Base-by-base conservation (phyloP, 2,113 vertebrate genomes). In the Nothocercus julius region DNA sequence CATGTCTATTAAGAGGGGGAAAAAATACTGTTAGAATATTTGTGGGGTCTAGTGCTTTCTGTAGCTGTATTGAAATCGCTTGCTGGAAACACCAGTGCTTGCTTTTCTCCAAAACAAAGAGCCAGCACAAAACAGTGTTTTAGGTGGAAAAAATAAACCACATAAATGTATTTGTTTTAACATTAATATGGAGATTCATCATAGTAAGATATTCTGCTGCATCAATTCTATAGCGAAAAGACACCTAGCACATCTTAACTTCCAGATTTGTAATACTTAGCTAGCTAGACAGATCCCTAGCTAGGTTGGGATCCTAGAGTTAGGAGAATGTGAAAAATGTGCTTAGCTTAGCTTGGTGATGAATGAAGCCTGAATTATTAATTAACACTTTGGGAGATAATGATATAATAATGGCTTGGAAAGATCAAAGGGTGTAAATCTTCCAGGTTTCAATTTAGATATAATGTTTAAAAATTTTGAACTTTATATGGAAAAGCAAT, bases 281-380 rank as follows among this genome's bases (percentile, higher is more conserved):
- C 0, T 88, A 78, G 70, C 72, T 53, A 3, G 59, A 49, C 51
- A 85, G 30, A 69, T 40, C 36, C 36, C 0, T 88, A 78, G 70
- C 72, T 53, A 2, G 59, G 49, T 51, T 56, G 34, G 27, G 14
- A 56, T 78, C 83, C 16, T 84, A 49, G 42, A 84, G 25, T 42
- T 89, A 27, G 11, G 22, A 90, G 45, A 5, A 70, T 62, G 6
- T 67, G 44, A 81, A 86, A 86, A 77, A 75, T 34, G 30, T 68
- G 40, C 80, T 91, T 91, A 58, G 7, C 40, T 82, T 93, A 88
- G 16, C 66, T 82, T 87, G 13, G 12, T 87, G 79, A 85, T 62
- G 64, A 80, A 94, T 69, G 30, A 87, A 92, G 8, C 49, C 58
- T 82, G 78, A 75, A 85, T 89, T 83, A 90, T 91, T 92, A 92